A percentile compares a stretch with the other conserved stretches of the same genome.
phyloP scores from a whole-genome alignment of 2,797 vertebrate species.

The Syngnathus rostellatus region DNA sequence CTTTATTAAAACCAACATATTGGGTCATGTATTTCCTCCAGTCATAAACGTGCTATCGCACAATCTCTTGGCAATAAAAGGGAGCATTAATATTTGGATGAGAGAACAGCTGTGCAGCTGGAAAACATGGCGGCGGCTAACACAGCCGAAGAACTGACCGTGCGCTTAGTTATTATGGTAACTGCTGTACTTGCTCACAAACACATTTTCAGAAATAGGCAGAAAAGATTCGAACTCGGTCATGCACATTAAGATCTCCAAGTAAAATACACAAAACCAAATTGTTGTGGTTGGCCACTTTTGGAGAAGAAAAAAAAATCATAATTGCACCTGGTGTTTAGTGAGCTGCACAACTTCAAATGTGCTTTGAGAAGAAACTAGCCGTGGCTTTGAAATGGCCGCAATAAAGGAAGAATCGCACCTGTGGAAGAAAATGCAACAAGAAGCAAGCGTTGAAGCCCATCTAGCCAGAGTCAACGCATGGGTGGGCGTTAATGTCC shows the following conservation, averaged over 20 bases:
- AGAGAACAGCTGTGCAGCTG: constrained; percentile 8
- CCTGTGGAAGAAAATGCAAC: constrained; percentile 30
- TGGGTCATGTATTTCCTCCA: constrained; percentile 34
- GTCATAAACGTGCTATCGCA: constrained; percentile 35
- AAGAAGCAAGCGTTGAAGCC: constrained; percentile 34
- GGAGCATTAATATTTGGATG: constrained; percentile 35
- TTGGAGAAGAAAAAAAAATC: too few species aligned
- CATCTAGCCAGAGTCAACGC: constrained; percentile 38
- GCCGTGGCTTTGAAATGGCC: not conserved
- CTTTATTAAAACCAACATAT: constrained; percentile 42
- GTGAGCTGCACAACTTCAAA: not conserved
- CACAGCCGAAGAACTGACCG: not conserved
- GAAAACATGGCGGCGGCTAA: constrained; percentile 2
- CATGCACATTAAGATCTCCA: too few species aligned
- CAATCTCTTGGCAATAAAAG: constrained; percentile 28
- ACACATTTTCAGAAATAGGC: not conserved
- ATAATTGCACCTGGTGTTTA: too few species aligned
- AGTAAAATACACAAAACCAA: too few species aligned
- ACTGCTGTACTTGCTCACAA: not conserved
- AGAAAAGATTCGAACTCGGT: not conserved
- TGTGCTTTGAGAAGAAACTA: not conserved
- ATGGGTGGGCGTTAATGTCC: constrained; percentile 62
- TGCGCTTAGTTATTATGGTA: not conserved
- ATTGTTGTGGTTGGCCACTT: too few species aligned
- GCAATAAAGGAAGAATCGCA: constrained; percentile 8